A percentile compares a stretch with the other conserved stretches of the same genome.
phyloP scores from a whole-genome alignment of 2,797 vertebrate species.

The Liasis olivaceus region DNA sequence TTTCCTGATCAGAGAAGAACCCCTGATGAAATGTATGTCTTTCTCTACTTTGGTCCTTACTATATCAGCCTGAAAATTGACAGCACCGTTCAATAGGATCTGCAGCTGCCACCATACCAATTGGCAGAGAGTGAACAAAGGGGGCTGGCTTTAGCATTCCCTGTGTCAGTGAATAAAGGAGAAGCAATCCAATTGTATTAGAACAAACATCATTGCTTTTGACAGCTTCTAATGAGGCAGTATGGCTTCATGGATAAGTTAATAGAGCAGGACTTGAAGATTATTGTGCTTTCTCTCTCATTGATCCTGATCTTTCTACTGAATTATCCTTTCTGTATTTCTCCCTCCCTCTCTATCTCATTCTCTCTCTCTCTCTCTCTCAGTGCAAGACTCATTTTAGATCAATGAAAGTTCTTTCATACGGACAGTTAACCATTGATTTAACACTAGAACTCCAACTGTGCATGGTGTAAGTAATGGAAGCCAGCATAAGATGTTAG shows the following conservation, averaged over 20 bases:
- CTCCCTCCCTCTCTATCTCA: neutral
- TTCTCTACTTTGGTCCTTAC: slow-evolving; percentile 47
- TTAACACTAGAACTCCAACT: neutral
- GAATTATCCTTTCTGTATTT: neutral
- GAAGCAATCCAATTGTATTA: slow-evolving; percentile 9
- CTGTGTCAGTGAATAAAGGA: slow-evolving; percentile 26
- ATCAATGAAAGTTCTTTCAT: neutral
- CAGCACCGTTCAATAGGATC: slow-evolving; percentile 38
- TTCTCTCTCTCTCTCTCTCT: neutral
- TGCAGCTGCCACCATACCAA: slow-evolving; percentile 47
- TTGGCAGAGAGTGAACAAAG: slow-evolving; percentile 38
- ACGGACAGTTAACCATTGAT: neutral
- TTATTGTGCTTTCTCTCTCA: neutral
- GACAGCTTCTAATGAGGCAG: slow-evolving; percentile 20
- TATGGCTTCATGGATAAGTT: neutral
- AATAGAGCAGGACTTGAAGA: neutral
- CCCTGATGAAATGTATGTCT: slow-evolving; percentile 47
- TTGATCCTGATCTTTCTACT: neutral
- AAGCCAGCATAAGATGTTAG: neutral
- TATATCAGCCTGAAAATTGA: slow-evolving; percentile 44
- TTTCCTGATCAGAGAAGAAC: slow-evolving; percentile 51
- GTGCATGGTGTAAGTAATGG: neutral
- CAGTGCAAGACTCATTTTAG: neutral
- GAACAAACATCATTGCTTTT: neutral
- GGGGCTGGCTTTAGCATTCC: slow-evolving; percentile 12